Percentiles rank a stretch among this genome's conserved stretches.
phyloP scores from a whole-genome alignment of 2,113 vertebrate genomes.

The Cygnus atratus region DNA sequence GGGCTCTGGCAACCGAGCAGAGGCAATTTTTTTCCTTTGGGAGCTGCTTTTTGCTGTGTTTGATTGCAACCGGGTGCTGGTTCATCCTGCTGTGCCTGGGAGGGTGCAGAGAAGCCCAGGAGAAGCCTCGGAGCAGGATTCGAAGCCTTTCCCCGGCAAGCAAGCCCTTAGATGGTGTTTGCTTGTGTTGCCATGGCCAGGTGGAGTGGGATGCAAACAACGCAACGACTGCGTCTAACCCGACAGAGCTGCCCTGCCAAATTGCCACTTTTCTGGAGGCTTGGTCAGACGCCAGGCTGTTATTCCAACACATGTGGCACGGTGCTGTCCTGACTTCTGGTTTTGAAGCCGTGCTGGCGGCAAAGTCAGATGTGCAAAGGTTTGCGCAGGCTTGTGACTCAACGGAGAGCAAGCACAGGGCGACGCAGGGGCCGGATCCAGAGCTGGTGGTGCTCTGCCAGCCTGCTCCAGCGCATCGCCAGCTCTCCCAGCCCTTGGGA shows the following conservation, averaged over 20 bases:
- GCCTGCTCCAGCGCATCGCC: no score
- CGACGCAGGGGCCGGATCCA: not conserved
- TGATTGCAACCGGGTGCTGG: not conserved
- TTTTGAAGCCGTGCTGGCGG: fast-evolving
- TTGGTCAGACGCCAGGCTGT: not conserved
- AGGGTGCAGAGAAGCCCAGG: not conserved
- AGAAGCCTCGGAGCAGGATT: not conserved
- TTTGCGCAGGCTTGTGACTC: not conserved
- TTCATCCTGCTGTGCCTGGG: not conserved
- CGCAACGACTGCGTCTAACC: fast-evolving
- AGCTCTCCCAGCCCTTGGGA: not conserved
- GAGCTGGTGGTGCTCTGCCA: not conserved
- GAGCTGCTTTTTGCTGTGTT: not conserved
- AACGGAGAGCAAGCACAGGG: not conserved
- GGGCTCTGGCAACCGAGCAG: not conserved
- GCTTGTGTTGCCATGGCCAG: not conserved
- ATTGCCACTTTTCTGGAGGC: fast-evolving
- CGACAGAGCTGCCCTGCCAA: not conserved
- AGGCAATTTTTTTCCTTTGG: not conserved
- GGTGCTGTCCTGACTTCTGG: not conserved
- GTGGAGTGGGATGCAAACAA: not conserved
- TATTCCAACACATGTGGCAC: fast-evolving
- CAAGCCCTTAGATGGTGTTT: not conserved
- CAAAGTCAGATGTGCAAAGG: not conserved
- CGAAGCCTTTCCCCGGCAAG: not conserved